Evolutionary conservation across 2,113 vertebrate species (phyloP), one percentile per base, ranked within the genome.

Genomic region (Lucifuga dentata): DNA sequence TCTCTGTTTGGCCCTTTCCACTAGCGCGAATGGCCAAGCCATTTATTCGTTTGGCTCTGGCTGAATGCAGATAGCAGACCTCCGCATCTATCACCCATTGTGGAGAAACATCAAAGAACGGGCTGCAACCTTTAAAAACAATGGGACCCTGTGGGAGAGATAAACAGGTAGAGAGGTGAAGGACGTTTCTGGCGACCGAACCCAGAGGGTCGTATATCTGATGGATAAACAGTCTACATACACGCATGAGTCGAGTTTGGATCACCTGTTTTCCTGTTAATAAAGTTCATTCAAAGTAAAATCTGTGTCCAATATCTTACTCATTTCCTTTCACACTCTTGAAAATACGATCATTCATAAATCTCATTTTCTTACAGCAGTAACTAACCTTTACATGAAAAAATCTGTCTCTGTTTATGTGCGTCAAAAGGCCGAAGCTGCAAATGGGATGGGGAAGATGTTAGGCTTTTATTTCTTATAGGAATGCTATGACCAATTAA

Each of bases 51-150:
- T 57, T 46, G 68, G 65, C 63, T 58, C 77, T 73, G 84, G 84
- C 64, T 81, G 82, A 63, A 83, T 9, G 63, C 75, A 84, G 89
- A 89, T 89, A 88, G 81, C 79, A 48, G 55, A 55, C 2, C 72
- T 45, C 53, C 46, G 73, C 50, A 78, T 86, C 77, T 21, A 67
- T 86, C 84, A 72, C 32, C 71, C 64, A 0, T 49, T 45, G 67
- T 39, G 51, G 68, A 73, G 59, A 38, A 24, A 58, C 76, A 80
- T 81, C 62, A 69, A 68, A 84, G 63, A 41, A 45, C 23, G 38
- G 45, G 63, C 24, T 38, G 39, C 24, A 53, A 45, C 58, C 56
- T 57, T 66, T 71, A 49, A 35, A 73, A 49, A 86, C 79, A 89
- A 85, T 21, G 46, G 69, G 19, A 21, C 46, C 10, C 39, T 51